Evolutionary conservation across 2,113 vertebrate genomes (phyloP).

Genomic region (Neodontobutis hainanensis): DNA sequence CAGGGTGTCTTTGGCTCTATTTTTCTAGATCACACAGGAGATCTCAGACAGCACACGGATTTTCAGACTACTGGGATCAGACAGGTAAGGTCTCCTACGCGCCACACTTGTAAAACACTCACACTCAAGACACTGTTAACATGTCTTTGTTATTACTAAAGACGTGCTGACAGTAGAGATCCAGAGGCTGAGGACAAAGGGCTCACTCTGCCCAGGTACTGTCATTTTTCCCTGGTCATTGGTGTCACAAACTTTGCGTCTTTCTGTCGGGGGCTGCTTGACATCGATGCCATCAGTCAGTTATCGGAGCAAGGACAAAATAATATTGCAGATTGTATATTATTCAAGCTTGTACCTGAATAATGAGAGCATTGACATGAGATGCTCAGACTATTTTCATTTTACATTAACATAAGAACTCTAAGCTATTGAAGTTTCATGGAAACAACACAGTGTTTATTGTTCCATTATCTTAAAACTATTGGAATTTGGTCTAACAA

Average conservation of each 20-base stretch:
- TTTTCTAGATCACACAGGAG: constrained; percentile 92
- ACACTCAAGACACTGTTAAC: constrained; percentile 41
- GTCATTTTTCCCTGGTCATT: constrained; percentile 20
- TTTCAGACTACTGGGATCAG: constrained; percentile 97
- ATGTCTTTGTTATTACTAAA: constrained; percentile 55
- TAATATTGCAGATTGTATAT: not conserved
- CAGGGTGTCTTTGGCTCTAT: constrained; percentile 31
- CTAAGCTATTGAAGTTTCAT: not conserved
- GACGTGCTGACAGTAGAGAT: constrained; percentile 56
- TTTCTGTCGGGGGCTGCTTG: constrained; percentile 39
- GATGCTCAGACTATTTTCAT: too few species aligned
- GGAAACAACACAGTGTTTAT: constrained; percentile 11
- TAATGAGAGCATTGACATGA: constrained; percentile 19
- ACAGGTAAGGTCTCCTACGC: constrained; percentile 84
- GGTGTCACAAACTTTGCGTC: constrained; percentile 3
- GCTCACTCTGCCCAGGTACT: constrained; percentile 67
- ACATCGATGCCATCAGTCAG: not conserved
- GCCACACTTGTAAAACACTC: too few species aligned
- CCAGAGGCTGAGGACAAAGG: constrained; percentile 48
- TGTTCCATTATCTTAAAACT: not conserved
- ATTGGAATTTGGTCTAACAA: constrained; percentile 8
- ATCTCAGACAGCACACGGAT: constrained; percentile 97
- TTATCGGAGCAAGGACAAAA: constrained; percentile 6
- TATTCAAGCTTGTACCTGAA: not conserved
- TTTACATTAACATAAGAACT: too few species aligned